phyloP scores from a whole-genome alignment of 2,797 vertebrate genomes.

The Enteromius trimaculatus region DNA sequence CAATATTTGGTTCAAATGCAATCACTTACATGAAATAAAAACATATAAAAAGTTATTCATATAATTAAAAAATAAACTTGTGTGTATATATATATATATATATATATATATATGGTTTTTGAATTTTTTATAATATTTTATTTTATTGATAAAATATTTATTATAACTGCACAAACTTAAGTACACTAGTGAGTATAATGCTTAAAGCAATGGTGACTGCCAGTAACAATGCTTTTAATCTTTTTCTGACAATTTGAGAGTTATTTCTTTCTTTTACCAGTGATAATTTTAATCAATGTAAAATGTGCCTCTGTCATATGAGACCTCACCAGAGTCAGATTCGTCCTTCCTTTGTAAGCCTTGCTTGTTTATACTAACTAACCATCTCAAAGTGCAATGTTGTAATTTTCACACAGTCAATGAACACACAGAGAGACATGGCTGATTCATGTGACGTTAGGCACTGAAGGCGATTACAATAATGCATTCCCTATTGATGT shows the following conservation, averaged over 20 bases:
- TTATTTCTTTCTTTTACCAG: background rate
- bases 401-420: constrained; percentile 1
- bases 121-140: too few species aligned
- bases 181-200: background rate
- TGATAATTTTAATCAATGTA: background rate
- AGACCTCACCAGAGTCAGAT: background rate
- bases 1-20: background rate
- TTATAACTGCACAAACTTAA: background rate
- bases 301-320: background rate
- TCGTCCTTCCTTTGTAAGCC: background rate
- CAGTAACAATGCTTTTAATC: background rate
- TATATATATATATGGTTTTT: background rate
- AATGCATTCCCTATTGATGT: constrained; percentile 7
- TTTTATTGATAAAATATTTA: background rate
- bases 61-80: background rate
- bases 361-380: constrained; percentile 6
- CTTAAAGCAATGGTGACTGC: background rate
- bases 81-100: background rate
- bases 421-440: constrained; percentile 26
- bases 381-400: constrained; percentile 2
- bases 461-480: constrained; percentile 30
- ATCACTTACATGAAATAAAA: background rate
- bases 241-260: background rate
- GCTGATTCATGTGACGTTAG: constrained; percentile 17
- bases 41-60: background rate